Conservation (phyloP, 2,888 invertebrate species). For the Anarsia innoxiella region DNA sequence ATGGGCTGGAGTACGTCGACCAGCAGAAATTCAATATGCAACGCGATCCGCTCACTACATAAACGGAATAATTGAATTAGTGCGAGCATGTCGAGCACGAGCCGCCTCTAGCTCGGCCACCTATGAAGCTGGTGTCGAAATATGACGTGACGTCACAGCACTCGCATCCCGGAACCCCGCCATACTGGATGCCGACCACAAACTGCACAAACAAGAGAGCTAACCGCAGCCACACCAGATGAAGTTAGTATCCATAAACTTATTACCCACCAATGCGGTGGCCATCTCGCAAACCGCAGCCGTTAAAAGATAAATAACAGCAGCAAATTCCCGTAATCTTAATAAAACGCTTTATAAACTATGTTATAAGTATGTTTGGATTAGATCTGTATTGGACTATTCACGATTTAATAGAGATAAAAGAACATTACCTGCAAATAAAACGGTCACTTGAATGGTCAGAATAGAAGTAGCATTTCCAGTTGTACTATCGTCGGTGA, state of each 20-base stretch:
- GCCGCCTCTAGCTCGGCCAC: slow-evolving; percentile 34
- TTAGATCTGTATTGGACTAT: no score
- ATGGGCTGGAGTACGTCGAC: slow-evolving; percentile 54
- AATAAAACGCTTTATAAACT: no score
- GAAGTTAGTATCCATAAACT: slow-evolving; percentile 24
- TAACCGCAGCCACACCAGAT: slow-evolving; percentile 12
- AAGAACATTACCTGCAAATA: no score
- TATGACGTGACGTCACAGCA: slow-evolving; percentile 15
- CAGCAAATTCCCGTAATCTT: no score
- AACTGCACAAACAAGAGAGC: slow-evolving; percentile 17
- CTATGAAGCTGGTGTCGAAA: slow-evolving; percentile 33
- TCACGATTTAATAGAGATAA: no score
- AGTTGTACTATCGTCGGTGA: no score
- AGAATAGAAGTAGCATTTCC: no score
- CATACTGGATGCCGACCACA: slow-evolving; percentile 15
- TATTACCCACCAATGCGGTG: slow-evolving; percentile 14
- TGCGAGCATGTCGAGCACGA: slow-evolving; percentile 50
- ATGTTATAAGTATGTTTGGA: no score
- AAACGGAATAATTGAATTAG: slow-evolving; percentile 70
- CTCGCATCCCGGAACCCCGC: slow-evolving; percentile 8
- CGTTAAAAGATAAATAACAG: slow-evolving; percentile 15
- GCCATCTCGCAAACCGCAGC: slow-evolving; percentile 14
- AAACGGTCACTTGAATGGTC: no score
- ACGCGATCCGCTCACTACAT: slow-evolving; percentile 59
- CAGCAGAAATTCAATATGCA: slow-evolving; percentile 65